Evolutionary conservation across 1,140 invertebrate genomes (phyloP), one percentile per base, ranked within the genome.

Genomic region (Acyrthosiphon pisum): DNA sequence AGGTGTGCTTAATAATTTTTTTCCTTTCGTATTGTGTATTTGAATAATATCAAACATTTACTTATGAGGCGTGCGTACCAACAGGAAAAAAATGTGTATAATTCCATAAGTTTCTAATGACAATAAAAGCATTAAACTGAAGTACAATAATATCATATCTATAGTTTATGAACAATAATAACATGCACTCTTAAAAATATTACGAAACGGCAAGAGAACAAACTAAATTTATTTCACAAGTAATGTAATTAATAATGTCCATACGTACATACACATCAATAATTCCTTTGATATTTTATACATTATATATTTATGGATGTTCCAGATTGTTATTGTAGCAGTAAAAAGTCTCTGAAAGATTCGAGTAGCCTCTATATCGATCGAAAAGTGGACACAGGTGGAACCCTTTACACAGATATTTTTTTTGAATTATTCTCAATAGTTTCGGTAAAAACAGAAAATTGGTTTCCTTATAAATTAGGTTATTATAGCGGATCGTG

Each of bases 401-500:
- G 20, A 7, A 14, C 30, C 14, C 30, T n/a, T 76, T 76, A 76
- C 14, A 76, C n/a, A 6, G 30, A 76, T 76, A n/a, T 76, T 18
- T 68, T 68, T 76, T 76, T 76, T n/a, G 30, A 9, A 68, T 68
- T n/a, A 68, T 68, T n/a, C 30, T 68, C 60, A 68, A 68, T 68
- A 68, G 3, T 30, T n/a, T 35, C 14, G 14, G 60, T n/a, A n/a
- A 76, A n/a, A n/a, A 76, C 30, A 4, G n/a, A 76, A 76, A 76
- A 76, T 76, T n/a, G 60, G n/a, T 76, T 76, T 76, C 60, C n/a
- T 76, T 76, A 76, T 76, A 76, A 76, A 76, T 76, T 76, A 76
- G 60, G 60, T 76, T 76, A 76, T 76, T 76, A 76, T 76, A 76
- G 30, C 6, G 60, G 1, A 30, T 2, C 30, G n/a, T 6, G 0